Conservation (phyloP, 2,113 vertebrate species). For the Rana temporaria region DNA sequence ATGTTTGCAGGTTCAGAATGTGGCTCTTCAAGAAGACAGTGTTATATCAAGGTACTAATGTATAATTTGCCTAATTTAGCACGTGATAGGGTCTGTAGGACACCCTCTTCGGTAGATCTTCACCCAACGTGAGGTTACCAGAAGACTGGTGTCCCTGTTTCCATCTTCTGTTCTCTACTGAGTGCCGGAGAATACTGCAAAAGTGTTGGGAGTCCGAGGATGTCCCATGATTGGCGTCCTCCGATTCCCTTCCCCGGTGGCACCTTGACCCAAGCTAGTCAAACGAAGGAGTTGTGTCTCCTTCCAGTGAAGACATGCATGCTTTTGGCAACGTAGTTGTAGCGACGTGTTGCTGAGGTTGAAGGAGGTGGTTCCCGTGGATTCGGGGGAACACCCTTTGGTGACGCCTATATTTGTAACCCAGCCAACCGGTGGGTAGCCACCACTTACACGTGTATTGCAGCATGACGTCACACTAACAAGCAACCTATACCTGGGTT, state of each 20-base stretch:
- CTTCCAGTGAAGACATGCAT: constrained; percentile 5
- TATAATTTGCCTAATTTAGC: no score
- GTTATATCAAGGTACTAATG: no score
- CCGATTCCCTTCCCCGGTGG: neutral
- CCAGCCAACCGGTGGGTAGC: constrained; percentile 35
- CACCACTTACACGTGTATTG: constrained; percentile 44
- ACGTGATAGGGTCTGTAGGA: no score
- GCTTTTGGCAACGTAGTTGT: constrained; percentile 43
- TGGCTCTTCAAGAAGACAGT: no score
- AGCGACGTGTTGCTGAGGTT: constrained; percentile 32
- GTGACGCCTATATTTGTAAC: constrained; percentile 47
- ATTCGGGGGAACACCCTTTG: constrained; percentile 23
- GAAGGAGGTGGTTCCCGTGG: constrained; percentile 47
- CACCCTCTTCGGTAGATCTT: no score
- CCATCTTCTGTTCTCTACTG: no score
- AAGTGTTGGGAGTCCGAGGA: neutral
- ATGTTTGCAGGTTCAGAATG: no score
- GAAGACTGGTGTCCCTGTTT: no score
- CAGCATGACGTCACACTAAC: constrained; percentile 35
- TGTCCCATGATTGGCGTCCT: neutral
- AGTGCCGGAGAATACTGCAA: no score
- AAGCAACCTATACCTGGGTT: constrained; percentile 35
- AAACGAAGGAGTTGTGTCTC: neutral
- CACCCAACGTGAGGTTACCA: no score
- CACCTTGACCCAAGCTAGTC: constrained; percentile 22